Conservation (phyloP, 37 sponge, comb jelly and placozoan species). For the Agelas oroides region DNA sequence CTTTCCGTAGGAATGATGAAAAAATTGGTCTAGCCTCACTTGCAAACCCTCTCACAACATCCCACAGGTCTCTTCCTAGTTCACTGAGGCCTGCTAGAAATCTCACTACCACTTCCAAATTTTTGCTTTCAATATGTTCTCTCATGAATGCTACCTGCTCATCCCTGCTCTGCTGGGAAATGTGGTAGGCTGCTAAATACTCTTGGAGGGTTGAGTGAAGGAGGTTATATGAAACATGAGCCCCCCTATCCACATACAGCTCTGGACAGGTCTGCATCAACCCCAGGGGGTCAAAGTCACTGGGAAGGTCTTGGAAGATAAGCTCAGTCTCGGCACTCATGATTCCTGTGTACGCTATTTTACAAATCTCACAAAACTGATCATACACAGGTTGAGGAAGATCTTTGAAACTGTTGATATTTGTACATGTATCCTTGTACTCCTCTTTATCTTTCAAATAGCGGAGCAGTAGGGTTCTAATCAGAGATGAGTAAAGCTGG, state of each 20-base stretch:
- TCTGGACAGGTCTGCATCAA: too few species aligned
- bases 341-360: conserved; percentile 12
- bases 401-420: not conserved
- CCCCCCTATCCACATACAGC: too few species aligned
- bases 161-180: not conserved
- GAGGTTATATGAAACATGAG: not conserved
- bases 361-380: not conserved
- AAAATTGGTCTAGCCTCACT: too few species aligned
- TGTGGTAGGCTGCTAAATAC: conserved; percentile 12
- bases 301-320: not conserved
- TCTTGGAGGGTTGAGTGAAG: conserved; percentile 16
- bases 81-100: conserved; percentile 21
- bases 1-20: too few species aligned
- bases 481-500: conserved; percentile 23
- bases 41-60: not conserved
- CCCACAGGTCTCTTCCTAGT: not conserved
- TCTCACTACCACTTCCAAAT: conserved; percentile 4
- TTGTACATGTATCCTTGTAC: not conserved
- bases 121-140: not conserved
- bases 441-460: not conserved
- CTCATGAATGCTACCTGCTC: not conserved
- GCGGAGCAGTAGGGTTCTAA: not conserved
- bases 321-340: not conserved
- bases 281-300: too few species aligned
- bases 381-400: not conserved